Percentiles rank a stretch among this genome's conserved stretches.
Conservation (phyloP, 2,888 invertebrate genomes). For the Heliothis peltigera region DNA sequence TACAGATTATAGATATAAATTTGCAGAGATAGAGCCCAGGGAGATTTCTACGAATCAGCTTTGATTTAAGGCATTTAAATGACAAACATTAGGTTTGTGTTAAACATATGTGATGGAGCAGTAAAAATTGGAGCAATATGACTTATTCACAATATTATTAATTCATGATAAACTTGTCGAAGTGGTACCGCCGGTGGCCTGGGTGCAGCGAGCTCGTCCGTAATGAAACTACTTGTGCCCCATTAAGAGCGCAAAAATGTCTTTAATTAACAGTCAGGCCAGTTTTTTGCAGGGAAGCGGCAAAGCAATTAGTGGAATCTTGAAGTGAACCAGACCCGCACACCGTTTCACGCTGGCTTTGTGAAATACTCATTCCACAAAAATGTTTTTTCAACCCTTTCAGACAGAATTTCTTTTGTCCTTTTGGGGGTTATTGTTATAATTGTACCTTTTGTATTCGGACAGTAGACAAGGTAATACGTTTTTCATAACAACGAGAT, state of each 20-base stretch:
- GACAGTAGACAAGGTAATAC: conserved; percentile 24
- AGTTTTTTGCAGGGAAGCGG: conserved; percentile 66
- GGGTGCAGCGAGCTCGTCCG: conserved; percentile 48
- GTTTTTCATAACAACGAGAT: conserved; percentile 29
- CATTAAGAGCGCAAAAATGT: conserved; percentile 71
- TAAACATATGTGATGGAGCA: too few relatives aligned
- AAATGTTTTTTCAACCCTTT: conserved; percentile 36
- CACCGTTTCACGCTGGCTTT: conserved; percentile 41
- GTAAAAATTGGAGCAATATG: too few relatives aligned
- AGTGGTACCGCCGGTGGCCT: background rate
- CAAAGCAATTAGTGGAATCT: conserved; percentile 70
- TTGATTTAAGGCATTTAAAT: background rate
- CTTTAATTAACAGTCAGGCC: conserved; percentile 73
- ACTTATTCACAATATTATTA: conserved; percentile 17
- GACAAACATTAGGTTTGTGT: too few relatives aligned
- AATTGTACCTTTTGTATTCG: conserved; percentile 27
- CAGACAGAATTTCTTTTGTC: conserved; percentile 18
- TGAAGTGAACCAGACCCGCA: conserved; percentile 40
- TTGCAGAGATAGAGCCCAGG: background rate
- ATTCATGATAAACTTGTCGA: conserved; percentile 13
- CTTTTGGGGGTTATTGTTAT: conserved; percentile 27
- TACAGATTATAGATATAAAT: background rate
- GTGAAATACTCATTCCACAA: conserved; percentile 44
- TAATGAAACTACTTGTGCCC: conserved; percentile 66
- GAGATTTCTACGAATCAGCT: background rate